phyloP scores from a whole-genome alignment of 2,113 vertebrate species.

The Peromyscus leucopus region DNA sequence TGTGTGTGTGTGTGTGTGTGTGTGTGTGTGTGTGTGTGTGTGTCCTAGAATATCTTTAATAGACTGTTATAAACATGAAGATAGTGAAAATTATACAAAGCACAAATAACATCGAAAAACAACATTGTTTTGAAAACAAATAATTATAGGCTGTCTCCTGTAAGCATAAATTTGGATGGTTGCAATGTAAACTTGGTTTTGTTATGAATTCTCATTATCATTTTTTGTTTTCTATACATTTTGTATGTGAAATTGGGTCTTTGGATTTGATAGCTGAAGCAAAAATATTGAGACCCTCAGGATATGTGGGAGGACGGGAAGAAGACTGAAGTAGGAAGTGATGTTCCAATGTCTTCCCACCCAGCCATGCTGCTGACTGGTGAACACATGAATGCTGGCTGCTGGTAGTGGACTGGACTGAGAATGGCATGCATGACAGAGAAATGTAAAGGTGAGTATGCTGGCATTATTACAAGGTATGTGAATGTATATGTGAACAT shows the following conservation, averaged over 20 bases:
- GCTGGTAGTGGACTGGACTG: not conserved
- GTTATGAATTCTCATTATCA: constrained; percentile 4
- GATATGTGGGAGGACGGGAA: not conserved
- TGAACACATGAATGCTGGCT: not conserved
- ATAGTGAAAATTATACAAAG: not conserved
- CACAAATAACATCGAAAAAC: constrained; percentile 18
- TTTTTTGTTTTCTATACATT: constrained; percentile 30
- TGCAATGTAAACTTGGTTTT: constrained; percentile 36
- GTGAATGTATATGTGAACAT: not conserved
- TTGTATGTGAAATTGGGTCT: not conserved
- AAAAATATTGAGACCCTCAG: not conserved
- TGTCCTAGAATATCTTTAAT: not conserved
- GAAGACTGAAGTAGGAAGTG: rapidly evolving
- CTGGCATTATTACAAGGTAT: not conserved
- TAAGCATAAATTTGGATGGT: constrained; percentile 29
- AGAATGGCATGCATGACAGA: not conserved
- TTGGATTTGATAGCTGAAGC: not conserved
- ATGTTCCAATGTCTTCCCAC: not conserved
- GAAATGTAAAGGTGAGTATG: not conserved
- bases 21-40: not conserved
- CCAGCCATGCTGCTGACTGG: not conserved
- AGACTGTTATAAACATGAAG: not conserved
- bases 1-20: not conserved
- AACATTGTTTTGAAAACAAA: constrained; percentile 63
- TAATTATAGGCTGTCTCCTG: constrained; percentile 10